phyloP scores from a whole-genome alignment of 2,888 invertebrate genomes.

The Synanthedon andrenaeformis region DNA sequence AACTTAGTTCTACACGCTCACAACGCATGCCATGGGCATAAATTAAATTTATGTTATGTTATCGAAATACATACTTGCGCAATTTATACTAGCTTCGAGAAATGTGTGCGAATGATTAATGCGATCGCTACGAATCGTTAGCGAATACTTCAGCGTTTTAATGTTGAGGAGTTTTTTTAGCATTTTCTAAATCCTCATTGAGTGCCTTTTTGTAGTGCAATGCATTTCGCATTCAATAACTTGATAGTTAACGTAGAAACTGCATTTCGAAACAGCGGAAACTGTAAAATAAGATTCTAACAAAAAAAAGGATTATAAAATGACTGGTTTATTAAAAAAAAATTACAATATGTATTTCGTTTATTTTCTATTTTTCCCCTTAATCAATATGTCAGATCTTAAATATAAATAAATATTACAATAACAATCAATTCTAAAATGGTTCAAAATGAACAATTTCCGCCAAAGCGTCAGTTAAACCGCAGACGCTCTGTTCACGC shows the following conservation, averaged over 20 bases:
- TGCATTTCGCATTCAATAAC: too few relatives aligned
- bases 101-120: slow-evolving; percentile 46
- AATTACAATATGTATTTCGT: too few relatives aligned
- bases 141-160: too few relatives aligned
- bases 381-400: not conserved
- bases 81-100: slow-evolving; percentile 47
- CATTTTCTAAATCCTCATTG: too few relatives aligned
- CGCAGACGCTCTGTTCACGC: slow-evolving; percentile 17
- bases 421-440: not conserved
- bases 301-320: too few relatives aligned
- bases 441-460: not conserved
- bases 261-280: too few relatives aligned
- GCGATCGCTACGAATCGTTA: slow-evolving; percentile 27
- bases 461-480: slow-evolving; percentile 6
- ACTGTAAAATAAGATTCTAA: too few relatives aligned
- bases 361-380: too few relatives aligned
- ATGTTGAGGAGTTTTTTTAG: too few relatives aligned
- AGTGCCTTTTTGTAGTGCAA: too few relatives aligned
- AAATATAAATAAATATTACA: not conserved
- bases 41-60: slow-evolving; percentile 57
- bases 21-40: slow-evolving; percentile 56
- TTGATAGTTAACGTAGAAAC: too few relatives aligned
- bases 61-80: slow-evolving; percentile 53
- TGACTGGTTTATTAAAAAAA: too few relatives aligned
- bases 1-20: slow-evolving; percentile 47